Conservation (phyloP, 2,797 vertebrate species). For the Peromyscus aztecus region DNA sequence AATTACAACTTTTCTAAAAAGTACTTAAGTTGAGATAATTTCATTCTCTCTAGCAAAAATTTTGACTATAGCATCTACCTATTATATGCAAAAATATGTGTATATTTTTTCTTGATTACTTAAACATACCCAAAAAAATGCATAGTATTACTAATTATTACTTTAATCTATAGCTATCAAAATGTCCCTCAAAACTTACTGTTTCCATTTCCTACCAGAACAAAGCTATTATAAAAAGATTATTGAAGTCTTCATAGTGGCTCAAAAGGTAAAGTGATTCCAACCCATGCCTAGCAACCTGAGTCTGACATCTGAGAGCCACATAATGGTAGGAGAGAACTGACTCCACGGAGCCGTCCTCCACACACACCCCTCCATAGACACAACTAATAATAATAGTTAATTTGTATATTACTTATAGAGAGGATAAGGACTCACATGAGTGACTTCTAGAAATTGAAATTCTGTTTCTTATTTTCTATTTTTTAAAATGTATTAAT, state of each 20-base stretch:
- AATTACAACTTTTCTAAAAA: slow-evolving; percentile 11
- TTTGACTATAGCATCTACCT: neutral
- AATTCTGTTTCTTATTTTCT: neutral
- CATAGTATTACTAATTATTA: neutral
- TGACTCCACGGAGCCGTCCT: neutral
- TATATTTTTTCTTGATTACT: neutral
- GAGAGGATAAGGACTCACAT: neutral
- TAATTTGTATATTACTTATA: neutral
- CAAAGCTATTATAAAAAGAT: neutral
- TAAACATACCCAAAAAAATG: neutral
- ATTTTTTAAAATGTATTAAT: neutral
- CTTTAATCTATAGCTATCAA: neutral
- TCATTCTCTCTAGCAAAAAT: neutral
- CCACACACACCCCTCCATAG: neutral
- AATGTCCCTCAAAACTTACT: neutral
- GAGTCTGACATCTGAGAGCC: neutral
- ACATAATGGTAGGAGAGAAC: neutral
- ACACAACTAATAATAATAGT: neutral
- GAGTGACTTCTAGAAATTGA: neutral
- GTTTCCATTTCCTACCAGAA: neutral
- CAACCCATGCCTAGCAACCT: neutral
- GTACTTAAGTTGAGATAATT: slow-evolving; percentile 2
- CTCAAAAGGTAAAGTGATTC: neutral
- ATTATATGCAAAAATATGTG: neutral
- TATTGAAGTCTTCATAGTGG: neutral